Conservation (phyloP, 2,888 invertebrate species). For the Psylliodes chrysocephalus region DNA sequence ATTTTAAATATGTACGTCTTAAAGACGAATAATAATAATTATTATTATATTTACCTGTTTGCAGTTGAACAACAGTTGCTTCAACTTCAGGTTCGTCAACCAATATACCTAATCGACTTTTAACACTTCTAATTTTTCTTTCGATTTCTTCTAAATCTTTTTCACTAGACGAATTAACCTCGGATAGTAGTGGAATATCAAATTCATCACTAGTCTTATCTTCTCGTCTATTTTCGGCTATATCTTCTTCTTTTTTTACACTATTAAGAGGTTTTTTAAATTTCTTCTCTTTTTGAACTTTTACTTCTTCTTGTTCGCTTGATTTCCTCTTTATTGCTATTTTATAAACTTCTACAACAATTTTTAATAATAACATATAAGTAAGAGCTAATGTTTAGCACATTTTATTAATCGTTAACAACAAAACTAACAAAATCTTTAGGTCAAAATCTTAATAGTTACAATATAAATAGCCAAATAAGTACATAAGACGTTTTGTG, state of each 20-base stretch:
- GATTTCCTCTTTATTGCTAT: conserved; percentile 64
- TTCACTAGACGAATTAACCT: conserved; percentile 64
- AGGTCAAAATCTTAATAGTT: too few relatives aligned
- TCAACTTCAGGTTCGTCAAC: conserved; percentile 63
- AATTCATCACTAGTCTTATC: conserved; percentile 54
- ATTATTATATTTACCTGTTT: too few relatives aligned
- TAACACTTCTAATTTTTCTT: conserved; percentile 71
- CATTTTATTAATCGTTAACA: too few relatives aligned
- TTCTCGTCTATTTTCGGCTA: too few relatives aligned
- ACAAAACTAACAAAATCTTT: too few relatives aligned
- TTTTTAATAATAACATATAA: not conserved
- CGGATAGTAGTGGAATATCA: conserved; percentile 66
- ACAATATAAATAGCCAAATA: too few relatives aligned
- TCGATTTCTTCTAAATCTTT: conserved; percentile 70
- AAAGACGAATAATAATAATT: too few relatives aligned
- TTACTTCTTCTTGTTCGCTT: conserved; percentile 52
- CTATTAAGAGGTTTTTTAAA: conserved; percentile 57
- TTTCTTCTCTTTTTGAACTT: conserved; percentile 63
- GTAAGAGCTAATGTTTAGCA: too few relatives aligned
- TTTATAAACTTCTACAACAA: conserved; percentile 58
- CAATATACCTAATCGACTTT: conserved; percentile 65
- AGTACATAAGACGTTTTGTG: too few relatives aligned
- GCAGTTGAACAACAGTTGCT: conserved; percentile 62
- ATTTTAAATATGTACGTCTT: too few relatives aligned
- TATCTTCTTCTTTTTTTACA: conserved; percentile 62